Conservation (phyloP, 2,113 vertebrate species). For the Casuarius casuarius region DNA sequence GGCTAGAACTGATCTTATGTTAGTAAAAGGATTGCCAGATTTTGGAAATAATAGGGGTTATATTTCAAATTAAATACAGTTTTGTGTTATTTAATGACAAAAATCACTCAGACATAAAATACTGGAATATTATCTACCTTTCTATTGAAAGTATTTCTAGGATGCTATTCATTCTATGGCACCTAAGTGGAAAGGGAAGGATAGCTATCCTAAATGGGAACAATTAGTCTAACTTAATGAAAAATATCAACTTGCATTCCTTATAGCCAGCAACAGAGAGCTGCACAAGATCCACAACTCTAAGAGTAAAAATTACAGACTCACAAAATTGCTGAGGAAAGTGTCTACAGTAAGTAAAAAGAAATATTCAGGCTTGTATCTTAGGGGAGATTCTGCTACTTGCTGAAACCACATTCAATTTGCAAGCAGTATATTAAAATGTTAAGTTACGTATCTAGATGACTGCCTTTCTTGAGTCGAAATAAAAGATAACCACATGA, state of each 20-base stretch:
- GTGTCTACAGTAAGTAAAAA: background rate
- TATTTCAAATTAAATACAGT: conserved; percentile 53
- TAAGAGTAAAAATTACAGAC: conserved; percentile 4
- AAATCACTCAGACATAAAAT: background rate
- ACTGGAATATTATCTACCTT: conserved; percentile 10
- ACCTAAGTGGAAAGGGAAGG: background rate
- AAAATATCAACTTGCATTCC: background rate
- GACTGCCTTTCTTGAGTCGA: background rate
- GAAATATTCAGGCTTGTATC: background rate
- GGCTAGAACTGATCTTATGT: conserved; percentile 2
- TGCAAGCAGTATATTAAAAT: background rate
- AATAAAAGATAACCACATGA: background rate
- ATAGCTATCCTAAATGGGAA: background rate
- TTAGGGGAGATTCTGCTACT: background rate
- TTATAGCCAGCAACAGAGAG: background rate
- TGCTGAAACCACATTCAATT: conserved; percentile 1
- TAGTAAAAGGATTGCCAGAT: background rate
- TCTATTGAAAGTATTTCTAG: background rate
- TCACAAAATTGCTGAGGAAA: background rate
- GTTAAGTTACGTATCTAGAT: background rate
- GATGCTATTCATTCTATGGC: background rate
- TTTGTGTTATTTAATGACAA: conserved; percentile 35
- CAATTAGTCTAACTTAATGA: conserved; percentile 1
- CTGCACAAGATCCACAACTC: background rate
- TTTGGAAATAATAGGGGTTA: conserved; percentile 33